Evolutionary conservation across 2,797 vertebrate species (phyloP), one percentile per base, ranked within the genome.

Genomic region (Philypnodon macrostomus): DNA sequence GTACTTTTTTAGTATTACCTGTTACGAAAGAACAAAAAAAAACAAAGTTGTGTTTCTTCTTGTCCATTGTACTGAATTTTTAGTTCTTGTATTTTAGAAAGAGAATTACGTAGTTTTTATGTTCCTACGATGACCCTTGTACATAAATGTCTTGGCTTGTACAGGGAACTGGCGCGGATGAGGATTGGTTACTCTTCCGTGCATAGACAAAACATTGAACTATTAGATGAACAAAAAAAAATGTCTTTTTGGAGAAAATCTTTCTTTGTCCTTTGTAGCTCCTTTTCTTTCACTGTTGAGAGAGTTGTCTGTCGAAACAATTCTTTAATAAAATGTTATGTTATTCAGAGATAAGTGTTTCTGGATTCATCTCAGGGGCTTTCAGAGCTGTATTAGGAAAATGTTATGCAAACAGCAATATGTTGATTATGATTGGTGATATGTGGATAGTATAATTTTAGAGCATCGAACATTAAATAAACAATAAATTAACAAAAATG

Each of bases 301-400:
- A 94, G 91, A 91, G 89, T 93, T 94, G 93, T 94, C 92, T 96
- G 94, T 93, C 68, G 79, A 93, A n/a, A 86, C 91, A 91, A 94
- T 95, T 95, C 93, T 94, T 90, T 88, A 98, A 98, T 98, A 98
- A 91, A 98, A 96, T 90, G 90, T 97, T 95, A 91, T 92, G 91
- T 94, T 95, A 91, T 90, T 88, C 91, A 90, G 86, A 92, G 88
- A 10, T 29, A 8, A 29, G 27, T 29, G 27, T 29, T 29, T 29
- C n/a, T 29, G 27, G 27, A 10, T 29, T 29, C 27, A 9, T 29
- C 27, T 29, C 7, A 9, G 27, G 27, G n/a, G n/a, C n/a, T n/a
- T n/a, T n/a, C n/a, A n/a, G 33, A 3, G 1, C 10, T 17, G 17
- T 4, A n/a, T 35, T 10, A 4, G 30, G 30, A 11, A 12, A 12